Evolutionary conservation across 2,113 vertebrate species (phyloP).

Genomic region (Ictidomys tridecemlineatus): DNA sequence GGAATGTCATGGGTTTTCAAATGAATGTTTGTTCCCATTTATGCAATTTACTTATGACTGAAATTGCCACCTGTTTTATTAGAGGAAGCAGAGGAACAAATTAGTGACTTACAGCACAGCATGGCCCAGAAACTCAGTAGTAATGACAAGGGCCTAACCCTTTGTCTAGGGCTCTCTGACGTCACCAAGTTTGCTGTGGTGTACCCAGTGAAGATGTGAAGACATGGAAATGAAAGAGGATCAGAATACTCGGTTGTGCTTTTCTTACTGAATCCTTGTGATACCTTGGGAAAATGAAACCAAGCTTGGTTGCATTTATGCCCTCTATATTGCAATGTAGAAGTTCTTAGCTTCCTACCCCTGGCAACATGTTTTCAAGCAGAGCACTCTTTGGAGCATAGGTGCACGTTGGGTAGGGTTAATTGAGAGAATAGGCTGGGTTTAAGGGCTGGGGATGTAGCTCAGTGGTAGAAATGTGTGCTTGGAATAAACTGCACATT

Average conservation of each 20-base stretch:
- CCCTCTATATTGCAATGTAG: not conserved
- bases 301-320: conserved; percentile 45
- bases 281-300: conserved; percentile 24
- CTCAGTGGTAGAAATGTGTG: not conserved
- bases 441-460: too few species aligned
- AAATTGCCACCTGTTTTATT: conserved; percentile 30
- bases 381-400: not conserved
- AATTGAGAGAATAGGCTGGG: not conserved
- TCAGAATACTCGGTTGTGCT: not conserved
- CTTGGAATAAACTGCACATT: not conserved
- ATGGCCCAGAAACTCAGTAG: conserved; percentile 19
- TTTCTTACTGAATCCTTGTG: not conserved
- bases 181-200: not conserved
- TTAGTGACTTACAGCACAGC: not conserved
- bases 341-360: not conserved
- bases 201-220: not conserved
- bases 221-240: not conserved
- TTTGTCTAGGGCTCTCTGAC: not conserved
- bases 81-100: conserved; percentile 13
- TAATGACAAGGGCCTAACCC: not conserved
- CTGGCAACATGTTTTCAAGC: not conserved
- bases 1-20: conserved; percentile 35
- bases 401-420: not conserved
- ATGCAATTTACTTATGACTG: not conserved
- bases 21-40: not conserved